These are phyloP conservation scores for Carduelis carduelis DNA, from an alignment of 2,797 vertebrate species.

Conservation along the genomic window DNA sequence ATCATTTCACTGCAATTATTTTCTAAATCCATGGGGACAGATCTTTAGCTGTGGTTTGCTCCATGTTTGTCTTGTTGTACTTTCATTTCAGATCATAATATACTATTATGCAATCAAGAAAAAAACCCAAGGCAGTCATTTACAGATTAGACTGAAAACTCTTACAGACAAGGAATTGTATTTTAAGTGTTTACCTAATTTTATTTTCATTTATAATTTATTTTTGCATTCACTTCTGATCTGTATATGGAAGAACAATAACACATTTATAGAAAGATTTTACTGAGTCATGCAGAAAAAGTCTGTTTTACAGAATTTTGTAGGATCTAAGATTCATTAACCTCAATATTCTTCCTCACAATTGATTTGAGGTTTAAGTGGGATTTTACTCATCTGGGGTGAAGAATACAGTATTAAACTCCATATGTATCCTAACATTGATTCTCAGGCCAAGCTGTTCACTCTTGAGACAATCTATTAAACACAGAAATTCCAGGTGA, in stretches of 20 bases:
- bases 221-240: not conserved
- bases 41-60: not conserved
- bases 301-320: not conserved
- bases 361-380: not conserved
- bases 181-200: not conserved
- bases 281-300: not conserved
- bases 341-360: not conserved
- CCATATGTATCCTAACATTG: not conserved
- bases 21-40: not conserved
- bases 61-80: not conserved
- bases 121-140: not conserved
- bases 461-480: not conserved
- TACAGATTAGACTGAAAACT: not conserved
- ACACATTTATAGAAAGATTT: not conserved
- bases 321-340: not conserved
- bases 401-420: not conserved
- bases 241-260: not conserved
- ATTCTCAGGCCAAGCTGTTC: not conserved
- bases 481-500: not conserved
- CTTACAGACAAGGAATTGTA: not conserved
- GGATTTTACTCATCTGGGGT: not conserved
- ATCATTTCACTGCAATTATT: not conserved
- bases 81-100: not conserved
- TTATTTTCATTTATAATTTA: not conserved
- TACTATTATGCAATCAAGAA: not conserved